phyloP scores from a whole-genome alignment of 2,888 invertebrate genomes.

The Caenorhabditis afra region DNA sequence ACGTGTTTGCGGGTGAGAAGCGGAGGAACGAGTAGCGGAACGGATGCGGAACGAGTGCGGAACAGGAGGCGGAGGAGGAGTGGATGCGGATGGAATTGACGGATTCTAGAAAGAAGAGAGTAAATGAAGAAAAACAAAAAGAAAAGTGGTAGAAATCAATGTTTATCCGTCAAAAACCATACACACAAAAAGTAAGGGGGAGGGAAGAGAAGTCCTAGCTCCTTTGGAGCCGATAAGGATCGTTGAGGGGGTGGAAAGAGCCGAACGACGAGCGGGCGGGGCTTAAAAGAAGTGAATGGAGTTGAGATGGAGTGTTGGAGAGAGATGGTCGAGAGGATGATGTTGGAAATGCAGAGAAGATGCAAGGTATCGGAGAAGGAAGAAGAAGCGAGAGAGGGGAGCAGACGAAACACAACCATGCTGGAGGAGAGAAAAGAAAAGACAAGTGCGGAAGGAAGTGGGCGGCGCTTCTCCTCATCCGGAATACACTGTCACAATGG shows the following conservation, averaged over 20 bases:
- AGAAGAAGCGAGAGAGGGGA: slow-evolving; percentile 1
- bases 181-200: slow-evolving; percentile 3
- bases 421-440: slow-evolving; percentile 19
- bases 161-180: slow-evolving; percentile 53
- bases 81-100: slow-evolving; percentile 6
- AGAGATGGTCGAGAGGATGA: not conserved
- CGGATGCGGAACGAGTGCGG: slow-evolving; percentile 1
- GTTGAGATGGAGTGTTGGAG: slow-evolving; percentile 25
- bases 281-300: not conserved
- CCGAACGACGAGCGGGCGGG: slow-evolving; percentile 5
- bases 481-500: slow-evolving; percentile 25
- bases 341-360: slow-evolving; percentile 27
- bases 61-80: not conserved
- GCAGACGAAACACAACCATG: slow-evolving; percentile 46
- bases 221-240: not conserved
- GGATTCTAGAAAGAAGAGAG: not conserved
- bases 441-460: slow-evolving; percentile 13
- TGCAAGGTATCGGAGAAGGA: not conserved
- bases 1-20: slow-evolving; percentile 29
- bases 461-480: slow-evolving; percentile 20
- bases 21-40: not conserved
- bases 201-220: not conserved
- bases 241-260: not conserved
- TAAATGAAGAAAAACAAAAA: not conserved
- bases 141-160: slow-evolving; percentile 11